These are phyloP conservation scores for Vesta saturnalis DNA, from an alignment of 2,888 invertebrate species.

Conservation along the genomic window DNA sequence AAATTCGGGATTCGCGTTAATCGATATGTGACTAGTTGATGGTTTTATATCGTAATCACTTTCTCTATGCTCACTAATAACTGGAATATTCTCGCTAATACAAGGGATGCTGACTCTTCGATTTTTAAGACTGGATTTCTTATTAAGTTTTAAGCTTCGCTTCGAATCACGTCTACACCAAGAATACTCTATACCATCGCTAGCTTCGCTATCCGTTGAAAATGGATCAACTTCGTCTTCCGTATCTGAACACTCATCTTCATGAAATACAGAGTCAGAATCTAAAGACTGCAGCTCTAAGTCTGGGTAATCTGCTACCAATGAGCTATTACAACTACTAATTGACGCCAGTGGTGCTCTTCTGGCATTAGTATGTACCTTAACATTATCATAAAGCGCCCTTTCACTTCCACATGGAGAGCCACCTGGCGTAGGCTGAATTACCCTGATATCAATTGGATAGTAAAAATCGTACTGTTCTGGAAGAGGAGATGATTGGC, in stretches of 20 bases:
- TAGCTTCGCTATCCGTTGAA: constrained; percentile 83
- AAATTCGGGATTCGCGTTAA: constrained; percentile 23
- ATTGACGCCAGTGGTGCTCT: constrained; percentile 83
- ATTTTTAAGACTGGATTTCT: constrained; percentile 28
- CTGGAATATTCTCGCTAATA: constrained; percentile 33
- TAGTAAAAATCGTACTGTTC: constrained; percentile 60
- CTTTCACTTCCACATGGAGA: constrained; percentile 81
- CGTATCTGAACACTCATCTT: constrained; percentile 74
- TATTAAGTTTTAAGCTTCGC: constrained; percentile 22
- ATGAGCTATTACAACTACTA: constrained; percentile 79
- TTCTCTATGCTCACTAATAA: constrained; percentile 24
- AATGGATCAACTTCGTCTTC: constrained; percentile 87
- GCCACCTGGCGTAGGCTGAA: constrained; percentile 83
- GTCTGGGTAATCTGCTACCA: constrained; percentile 72
- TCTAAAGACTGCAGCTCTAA: constrained; percentile 76
- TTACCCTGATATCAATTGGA: constrained; percentile 67
- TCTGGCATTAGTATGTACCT: constrained; percentile 55
- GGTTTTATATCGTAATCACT: constrained; percentile 27
- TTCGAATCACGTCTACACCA: constrained; percentile 42
- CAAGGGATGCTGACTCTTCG: constrained; percentile 33
- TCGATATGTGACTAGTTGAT: constrained; percentile 27
- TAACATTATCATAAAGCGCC: constrained; percentile 62
- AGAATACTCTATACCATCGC: constrained; percentile 52
- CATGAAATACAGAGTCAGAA: constrained; percentile 78
- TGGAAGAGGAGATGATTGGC: constrained; percentile 58